A percentile compares a stretch with the other conserved stretches of the same genome.
Conservation (phyloP, 2,113 vertebrate species). For the Coracopsis vasa region DNA sequence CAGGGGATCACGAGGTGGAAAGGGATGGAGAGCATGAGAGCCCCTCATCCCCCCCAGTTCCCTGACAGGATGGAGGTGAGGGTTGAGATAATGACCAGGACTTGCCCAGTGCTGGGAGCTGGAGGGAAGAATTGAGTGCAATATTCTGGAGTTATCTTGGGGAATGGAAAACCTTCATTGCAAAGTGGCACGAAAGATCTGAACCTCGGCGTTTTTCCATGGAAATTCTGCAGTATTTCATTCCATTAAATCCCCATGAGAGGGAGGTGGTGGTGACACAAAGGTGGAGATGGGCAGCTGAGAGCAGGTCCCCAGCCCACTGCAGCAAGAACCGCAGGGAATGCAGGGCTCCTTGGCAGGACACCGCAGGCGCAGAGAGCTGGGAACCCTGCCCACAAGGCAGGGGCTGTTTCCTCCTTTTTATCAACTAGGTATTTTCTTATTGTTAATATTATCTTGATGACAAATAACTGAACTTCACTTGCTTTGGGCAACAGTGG, state of each 20-base stretch:
- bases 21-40: neutral
- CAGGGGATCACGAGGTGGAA: neutral
- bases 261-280: neutral
- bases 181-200: neutral
- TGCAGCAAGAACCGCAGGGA: neutral
- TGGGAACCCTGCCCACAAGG: neutral
- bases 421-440: neutral
- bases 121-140: neutral
- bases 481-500: neutral
- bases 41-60: too few species aligned
- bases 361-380: fast-evolving
- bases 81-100: neutral
- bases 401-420: neutral
- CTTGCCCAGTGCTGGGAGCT: neutral
- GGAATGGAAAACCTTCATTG: neutral
- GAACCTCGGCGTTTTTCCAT: neutral
- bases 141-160: neutral
- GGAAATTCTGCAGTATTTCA: neutral
- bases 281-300: neutral
- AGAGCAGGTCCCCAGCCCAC: neutral
- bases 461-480: neutral
- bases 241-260: fast-evolving
- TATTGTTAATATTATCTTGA: too few species aligned
- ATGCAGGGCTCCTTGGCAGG: neutral
- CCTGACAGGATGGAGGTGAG: neutral